Conservation (phyloP, 2,888 invertebrate genomes). For the Elmis aenea region DNA sequence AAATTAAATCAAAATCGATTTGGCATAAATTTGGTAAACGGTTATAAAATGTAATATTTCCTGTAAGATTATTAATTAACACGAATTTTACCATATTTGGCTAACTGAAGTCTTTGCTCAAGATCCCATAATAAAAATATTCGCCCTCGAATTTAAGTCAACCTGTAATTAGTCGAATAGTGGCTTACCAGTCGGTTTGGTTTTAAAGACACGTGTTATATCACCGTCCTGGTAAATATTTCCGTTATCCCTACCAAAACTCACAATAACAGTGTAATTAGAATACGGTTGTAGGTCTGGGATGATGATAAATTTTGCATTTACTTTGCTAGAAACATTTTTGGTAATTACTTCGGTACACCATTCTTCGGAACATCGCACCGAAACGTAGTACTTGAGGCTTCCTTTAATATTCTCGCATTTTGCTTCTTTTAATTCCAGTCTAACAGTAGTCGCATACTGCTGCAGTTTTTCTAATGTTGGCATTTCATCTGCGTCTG, state of each 20-base stretch:
- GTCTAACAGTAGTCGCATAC: not conserved
- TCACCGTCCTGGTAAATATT: constrained; percentile 5
- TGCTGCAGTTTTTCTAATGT: not conserved
- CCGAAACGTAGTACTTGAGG: not conserved
- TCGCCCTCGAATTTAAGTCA: too few species aligned
- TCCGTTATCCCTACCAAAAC: constrained; percentile 5
- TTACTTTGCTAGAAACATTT: not conserved
- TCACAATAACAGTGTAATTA: constrained; percentile 14
- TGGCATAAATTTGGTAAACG: too few species aligned
- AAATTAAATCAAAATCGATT: too few species aligned
- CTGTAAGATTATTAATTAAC: too few species aligned
- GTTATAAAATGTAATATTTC: too few species aligned
- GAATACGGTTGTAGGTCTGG: constrained; percentile 17
- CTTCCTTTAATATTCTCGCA: constrained; percentile 8
- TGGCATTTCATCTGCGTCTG: constrained; percentile 7
- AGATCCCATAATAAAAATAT: too few species aligned
- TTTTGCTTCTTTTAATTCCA: constrained; percentile 3
- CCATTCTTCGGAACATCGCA: constrained; percentile 8
- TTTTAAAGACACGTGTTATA: constrained; percentile 6
- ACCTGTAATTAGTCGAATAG: too few species aligned
- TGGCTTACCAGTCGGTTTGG: constrained; percentile 13
- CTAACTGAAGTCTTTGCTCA: too few species aligned
- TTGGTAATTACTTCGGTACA: constrained; percentile 2
- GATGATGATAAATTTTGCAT: constrained; percentile 1
- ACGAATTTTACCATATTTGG: too few species aligned